Percentiles rank a stretch among this genome's conserved stretches.
phyloP scores from a whole-genome alignment of 2,797 vertebrate genomes.

The Chelmon rostratus region DNA sequence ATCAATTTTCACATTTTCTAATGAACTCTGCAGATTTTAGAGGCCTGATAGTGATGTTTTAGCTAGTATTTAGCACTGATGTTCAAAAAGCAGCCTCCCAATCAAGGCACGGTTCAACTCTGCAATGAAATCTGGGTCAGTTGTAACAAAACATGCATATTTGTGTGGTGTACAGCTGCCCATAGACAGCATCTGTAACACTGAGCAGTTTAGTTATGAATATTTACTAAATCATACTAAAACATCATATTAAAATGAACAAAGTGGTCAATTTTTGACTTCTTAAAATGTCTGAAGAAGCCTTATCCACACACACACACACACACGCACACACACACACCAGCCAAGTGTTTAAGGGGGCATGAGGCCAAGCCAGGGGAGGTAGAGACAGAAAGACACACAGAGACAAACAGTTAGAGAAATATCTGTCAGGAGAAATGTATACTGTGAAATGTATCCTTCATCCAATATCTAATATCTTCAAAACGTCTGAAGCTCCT shows the following conservation, averaged over 20 bases:
- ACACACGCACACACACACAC: slow-evolving; percentile 17
- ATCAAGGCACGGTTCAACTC: neutral
- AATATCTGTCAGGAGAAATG: slow-evolving; percentile 23
- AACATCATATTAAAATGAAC: neutral
- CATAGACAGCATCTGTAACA: neutral
- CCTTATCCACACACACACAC: neutral
- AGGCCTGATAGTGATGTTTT: neutral
- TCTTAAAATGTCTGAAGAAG: neutral
- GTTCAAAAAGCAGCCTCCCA: slow-evolving; percentile 14
- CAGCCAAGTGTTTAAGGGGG: slow-evolving; percentile 51
- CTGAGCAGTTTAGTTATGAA: neutral
- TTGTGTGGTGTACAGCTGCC: neutral
- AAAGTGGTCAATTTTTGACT: no score
- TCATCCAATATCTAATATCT: neutral
- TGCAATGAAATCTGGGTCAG: neutral
- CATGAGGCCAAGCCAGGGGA: slow-evolving; percentile 44
- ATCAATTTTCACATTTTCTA: neutral
- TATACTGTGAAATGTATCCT: neutral
- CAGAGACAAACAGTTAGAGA: slow-evolving; percentile 27
- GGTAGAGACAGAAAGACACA: slow-evolving; percentile 14
- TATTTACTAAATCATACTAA: neutral
- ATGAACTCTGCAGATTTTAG: neutral
- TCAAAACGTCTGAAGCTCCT: neutral
- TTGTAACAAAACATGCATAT: no score
- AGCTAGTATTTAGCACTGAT: neutral